A percentile compares a stretch with the other conserved stretches of the same genome.
Evolutionary conservation across 2,797 vertebrate species (phyloP).

Genomic region (Myotis pilosus): DNA sequence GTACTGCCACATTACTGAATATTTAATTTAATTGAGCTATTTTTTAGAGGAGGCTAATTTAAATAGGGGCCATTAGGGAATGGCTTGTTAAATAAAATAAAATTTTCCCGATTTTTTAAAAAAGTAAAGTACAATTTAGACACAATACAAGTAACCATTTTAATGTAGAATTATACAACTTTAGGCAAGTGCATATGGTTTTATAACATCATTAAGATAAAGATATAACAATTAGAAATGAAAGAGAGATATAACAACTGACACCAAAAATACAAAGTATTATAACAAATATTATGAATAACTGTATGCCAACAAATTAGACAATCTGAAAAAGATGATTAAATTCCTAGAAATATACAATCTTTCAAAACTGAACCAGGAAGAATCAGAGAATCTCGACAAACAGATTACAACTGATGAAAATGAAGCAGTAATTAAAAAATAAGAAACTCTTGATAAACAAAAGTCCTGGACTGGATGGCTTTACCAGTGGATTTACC

Average conservation of each 20-base stretch:
- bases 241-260: not conserved
- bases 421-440: not conserved
- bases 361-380: not conserved
- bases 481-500: not conserved
- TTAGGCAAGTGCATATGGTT: not conserved
- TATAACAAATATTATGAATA: not conserved
- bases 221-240: not conserved
- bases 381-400: not conserved
- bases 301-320: not conserved
- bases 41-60: constrained; percentile 13
- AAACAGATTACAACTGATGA: not conserved
- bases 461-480: not conserved
- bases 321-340: not conserved
- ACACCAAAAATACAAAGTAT: not conserved
- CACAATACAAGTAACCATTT: not conserved
- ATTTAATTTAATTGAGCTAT: constrained; percentile 28
- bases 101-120: not conserved
- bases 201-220: not conserved
- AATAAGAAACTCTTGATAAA: not conserved
- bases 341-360: not conserved
- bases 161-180: not conserved
- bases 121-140: not conserved
- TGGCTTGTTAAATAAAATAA: not conserved
- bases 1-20: not conserved
- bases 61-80: not conserved